Percentiles rank a stretch among this genome's conserved stretches.
phyloP scores from a whole-genome alignment of 1,140 invertebrate genomes.

The Mycetomoellerius zeteki region DNA sequence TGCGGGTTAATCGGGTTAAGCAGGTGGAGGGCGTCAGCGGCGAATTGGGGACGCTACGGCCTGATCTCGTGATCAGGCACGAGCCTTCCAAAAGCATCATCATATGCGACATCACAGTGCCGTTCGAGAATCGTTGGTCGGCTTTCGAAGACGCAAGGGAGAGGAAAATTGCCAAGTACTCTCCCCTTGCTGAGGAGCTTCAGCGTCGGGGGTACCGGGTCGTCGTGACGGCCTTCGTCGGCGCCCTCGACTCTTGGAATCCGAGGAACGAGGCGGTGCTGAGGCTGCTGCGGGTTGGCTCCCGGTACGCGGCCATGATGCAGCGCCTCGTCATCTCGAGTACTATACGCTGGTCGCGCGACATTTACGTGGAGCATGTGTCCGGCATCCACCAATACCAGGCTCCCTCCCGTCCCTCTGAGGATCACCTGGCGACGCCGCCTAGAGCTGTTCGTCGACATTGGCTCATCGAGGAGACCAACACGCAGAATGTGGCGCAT shows the following conservation, averaged over 20 bases:
- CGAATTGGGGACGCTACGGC: not conserved
- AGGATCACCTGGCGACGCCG: not conserved
- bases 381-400: not conserved
- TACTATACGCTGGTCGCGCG: slow-evolving; percentile 36
- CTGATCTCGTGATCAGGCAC: slow-evolving; percentile 13
- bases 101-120: slow-evolving; percentile 2
- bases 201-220: not conserved
- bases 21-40: not conserved
- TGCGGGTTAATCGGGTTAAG: not conserved
- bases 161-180: not conserved
- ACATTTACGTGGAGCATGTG: slow-evolving; percentile 53
- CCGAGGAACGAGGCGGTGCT: not conserved
- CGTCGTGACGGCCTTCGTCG: not conserved
- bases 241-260: not conserved
- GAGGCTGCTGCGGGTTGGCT: not conserved
- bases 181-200: slow-evolving; percentile 8
- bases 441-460: not conserved
- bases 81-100: not conserved
- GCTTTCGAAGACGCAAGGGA: not conserved
- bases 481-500: not conserved
- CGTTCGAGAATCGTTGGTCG: not conserved
- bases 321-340: slow-evolving; percentile 31
- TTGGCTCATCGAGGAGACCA: not conserved
- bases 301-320: slow-evolving; percentile 26
- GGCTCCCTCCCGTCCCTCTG: too few species aligned